A percentile compares a stretch with the other conserved stretches of the same genome.
Conservation (phyloP, 2,888 invertebrate species). For the Harpagoxenus sublaevis region DNA sequence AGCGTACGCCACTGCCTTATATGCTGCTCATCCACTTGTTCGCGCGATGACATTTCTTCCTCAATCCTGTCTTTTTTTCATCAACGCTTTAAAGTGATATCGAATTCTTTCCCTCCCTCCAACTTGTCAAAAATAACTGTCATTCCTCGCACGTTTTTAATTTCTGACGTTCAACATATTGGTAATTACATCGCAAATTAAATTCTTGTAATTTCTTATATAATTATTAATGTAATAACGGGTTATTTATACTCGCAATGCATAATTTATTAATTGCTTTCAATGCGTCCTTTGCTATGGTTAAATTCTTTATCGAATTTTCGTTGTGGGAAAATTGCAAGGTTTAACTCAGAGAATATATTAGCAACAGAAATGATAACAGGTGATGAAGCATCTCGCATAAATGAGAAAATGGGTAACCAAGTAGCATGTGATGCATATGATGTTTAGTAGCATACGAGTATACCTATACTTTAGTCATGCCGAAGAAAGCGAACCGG, state of each 20-base stretch:
- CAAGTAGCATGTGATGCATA: slow-evolving; percentile 54
- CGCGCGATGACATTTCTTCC: slow-evolving; percentile 77
- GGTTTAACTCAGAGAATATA: not conserved
- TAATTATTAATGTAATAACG: not conserved
- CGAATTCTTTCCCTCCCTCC: not conserved
- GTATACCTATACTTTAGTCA: slow-evolving; percentile 39
- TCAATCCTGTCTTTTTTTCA: slow-evolving; percentile 65
- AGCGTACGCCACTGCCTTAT: slow-evolving; percentile 79
- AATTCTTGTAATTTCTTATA: not conserved
- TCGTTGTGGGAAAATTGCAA: not conserved
- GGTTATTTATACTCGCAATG: not conserved
- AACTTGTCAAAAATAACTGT: not conserved
- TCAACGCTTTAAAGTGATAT: slow-evolving; percentile 57
- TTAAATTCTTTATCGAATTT: slow-evolving; percentile 3
- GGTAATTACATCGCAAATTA: not conserved
- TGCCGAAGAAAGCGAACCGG: slow-evolving; percentile 53
- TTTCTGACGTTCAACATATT: not conserved
- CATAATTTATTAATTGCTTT: not conserved
- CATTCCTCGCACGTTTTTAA: not conserved
- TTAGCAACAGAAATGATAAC: not conserved
- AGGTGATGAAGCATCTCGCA: slow-evolving; percentile 26
- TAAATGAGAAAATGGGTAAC: slow-evolving; percentile 47
- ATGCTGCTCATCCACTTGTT: slow-evolving; percentile 76
- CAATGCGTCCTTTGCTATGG: not conserved
- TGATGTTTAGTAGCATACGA: slow-evolving; percentile 34